phyloP scores from a whole-genome alignment of 2,113 vertebrate genomes.

The Chloebia gouldiae region DNA sequence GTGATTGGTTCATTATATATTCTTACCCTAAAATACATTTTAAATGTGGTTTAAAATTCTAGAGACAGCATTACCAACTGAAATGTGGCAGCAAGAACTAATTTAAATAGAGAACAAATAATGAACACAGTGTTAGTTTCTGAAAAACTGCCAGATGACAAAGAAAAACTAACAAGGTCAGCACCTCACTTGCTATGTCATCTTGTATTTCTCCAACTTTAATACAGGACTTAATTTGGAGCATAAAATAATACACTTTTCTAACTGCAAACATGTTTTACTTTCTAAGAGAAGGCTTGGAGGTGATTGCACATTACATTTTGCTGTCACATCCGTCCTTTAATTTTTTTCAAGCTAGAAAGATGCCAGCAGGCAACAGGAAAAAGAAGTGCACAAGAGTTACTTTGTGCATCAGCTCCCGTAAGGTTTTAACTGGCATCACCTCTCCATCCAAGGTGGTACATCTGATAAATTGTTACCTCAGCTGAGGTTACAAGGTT shows the following conservation, averaged over 20 bases:
- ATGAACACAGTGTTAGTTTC: background rate
- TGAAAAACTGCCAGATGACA: background rate
- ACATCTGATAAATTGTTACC: background rate
- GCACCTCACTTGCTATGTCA: background rate
- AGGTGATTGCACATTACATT: background rate
- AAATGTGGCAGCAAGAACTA: background rate
- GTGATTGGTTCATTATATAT: background rate
- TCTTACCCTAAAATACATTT: background rate
- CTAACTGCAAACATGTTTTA: background rate
- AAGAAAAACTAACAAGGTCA: background rate
- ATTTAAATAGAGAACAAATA: background rate
- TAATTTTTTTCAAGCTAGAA: background rate
- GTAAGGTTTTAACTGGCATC: background rate
- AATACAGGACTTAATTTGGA: background rate
- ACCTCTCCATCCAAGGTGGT: background rate
- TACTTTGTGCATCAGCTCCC: background rate
- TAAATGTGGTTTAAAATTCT: background rate
- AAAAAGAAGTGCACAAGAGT: background rate
- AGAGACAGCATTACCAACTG: background rate
- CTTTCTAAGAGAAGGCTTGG: background rate
- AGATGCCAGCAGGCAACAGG: background rate
- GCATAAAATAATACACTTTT: background rate
- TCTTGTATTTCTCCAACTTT: background rate
- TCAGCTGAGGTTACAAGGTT: background rate
- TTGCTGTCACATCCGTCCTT: background rate